Conservation (phyloP, 2,888 invertebrate genomes). For the Unio delphinus region DNA sequence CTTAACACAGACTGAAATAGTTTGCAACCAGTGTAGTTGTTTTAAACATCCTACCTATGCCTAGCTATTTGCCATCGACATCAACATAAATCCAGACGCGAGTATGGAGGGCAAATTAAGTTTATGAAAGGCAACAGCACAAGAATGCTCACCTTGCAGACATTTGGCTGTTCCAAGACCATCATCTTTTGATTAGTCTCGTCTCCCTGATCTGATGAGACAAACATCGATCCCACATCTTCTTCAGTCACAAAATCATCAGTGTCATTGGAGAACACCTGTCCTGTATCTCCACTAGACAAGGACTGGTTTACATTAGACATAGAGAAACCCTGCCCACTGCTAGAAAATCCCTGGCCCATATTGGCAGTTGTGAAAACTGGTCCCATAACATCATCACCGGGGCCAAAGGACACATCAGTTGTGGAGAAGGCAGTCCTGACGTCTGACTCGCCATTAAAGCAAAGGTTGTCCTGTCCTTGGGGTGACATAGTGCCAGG, state of each 20-base stretch:
- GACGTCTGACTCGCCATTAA: constrained; percentile 21
- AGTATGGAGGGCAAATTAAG: not conserved
- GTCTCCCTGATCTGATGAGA: constrained; percentile 7
- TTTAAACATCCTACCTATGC: too few species aligned
- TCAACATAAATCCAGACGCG: not conserved
- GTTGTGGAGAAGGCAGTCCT: constrained; percentile 32
- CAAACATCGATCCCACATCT: not conserved
- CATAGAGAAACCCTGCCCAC: constrained; percentile 7
- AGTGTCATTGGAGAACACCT: constrained; percentile 8
- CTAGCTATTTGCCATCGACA: too few species aligned
- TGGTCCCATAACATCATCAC: constrained; percentile 21
- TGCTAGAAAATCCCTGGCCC: constrained; percentile 27
- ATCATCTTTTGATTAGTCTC: constrained; percentile 12
- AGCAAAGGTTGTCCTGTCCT: constrained; percentile 33
- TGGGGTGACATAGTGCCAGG: constrained; percentile 40
- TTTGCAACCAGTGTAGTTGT: too few species aligned
- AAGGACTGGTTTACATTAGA: constrained; percentile 8
- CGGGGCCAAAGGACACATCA: constrained; percentile 36
- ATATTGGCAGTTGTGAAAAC: constrained; percentile 29
- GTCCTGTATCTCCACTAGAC: constrained; percentile 10
- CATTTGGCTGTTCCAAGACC: constrained; percentile 64
- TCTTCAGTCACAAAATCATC: too few species aligned
- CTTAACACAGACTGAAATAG: not conserved
- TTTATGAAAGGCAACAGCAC: not conserved
- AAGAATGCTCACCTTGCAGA: constrained; percentile 73